Evolutionary conservation across 2,888 invertebrate species (phyloP).

Genomic region (Patella pellucida): DNA sequence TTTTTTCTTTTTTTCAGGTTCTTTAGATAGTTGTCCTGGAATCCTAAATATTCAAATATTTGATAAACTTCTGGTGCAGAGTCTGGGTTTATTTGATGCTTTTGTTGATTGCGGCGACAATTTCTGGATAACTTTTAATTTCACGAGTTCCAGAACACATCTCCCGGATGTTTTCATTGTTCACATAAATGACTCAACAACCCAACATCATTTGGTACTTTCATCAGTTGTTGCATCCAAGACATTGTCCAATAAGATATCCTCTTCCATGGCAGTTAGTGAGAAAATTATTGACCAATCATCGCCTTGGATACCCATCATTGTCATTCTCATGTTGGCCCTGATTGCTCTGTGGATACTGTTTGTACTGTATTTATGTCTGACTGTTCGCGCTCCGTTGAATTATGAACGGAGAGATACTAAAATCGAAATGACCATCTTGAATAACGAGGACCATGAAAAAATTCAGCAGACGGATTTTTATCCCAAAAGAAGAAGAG

Average conservation of each 20-base stretch:
- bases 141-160: conserved; percentile 41
- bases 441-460: conserved; percentile 42
- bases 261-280: conserved; percentile 17
- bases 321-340: conserved; percentile 42
- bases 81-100: conserved; percentile 58
- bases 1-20: conserved; percentile 42
- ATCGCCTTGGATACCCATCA: conserved; percentile 51
- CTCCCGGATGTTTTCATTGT: conserved; percentile 55
- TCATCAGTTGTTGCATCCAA: conserved; percentile 53
- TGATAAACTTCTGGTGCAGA: conserved; percentile 47
- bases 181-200: conserved; percentile 52
- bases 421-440: conserved; percentile 37
- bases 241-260: conserved; percentile 29
- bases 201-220: conserved; percentile 52
- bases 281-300: conserved; percentile 19
- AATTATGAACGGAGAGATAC: conserved; percentile 33
- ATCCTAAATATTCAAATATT: conserved; percentile 60
- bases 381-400: conserved; percentile 33
- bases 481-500: conserved; percentile 16
- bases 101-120: conserved; percentile 60
- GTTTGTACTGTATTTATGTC: conserved; percentile 34
- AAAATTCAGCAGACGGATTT: conserved; percentile 13
- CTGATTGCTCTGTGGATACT: conserved; percentile 32
- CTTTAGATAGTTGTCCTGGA: conserved; percentile 60
- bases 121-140: conserved; percentile 57